phyloP scores from a whole-genome alignment of 2,113 vertebrate species.

The Leucopsar rothschildi region DNA sequence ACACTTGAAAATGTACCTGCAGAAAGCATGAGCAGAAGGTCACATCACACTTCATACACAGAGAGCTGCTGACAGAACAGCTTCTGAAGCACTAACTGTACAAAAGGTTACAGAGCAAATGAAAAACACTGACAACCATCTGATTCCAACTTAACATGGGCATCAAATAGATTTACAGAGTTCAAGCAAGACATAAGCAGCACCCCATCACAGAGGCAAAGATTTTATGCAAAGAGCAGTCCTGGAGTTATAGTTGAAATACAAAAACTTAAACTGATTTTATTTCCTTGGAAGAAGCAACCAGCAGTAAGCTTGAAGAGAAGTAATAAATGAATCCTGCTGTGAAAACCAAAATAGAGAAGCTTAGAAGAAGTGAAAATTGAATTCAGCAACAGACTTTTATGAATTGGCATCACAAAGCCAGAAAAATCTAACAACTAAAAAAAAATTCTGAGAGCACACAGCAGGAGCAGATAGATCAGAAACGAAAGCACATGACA shows the following conservation, averaged over 20 bases:
- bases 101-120: neutral
- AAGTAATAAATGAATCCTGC: neutral
- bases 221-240: neutral
- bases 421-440: neutral
- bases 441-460: neutral
- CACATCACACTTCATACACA: neutral
- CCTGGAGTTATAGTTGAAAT: neutral
- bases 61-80: neutral
- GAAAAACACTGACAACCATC: neutral
- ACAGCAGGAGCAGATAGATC: neutral
- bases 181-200: neutral
- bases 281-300: neutral
- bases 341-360: neutral
- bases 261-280: neutral
- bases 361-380: conserved; percentile 3
- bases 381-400: neutral
- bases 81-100: neutral
- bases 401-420: neutral
- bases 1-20: neutral
- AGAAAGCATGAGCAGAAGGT: neutral
- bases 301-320: neutral
- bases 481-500: neutral
- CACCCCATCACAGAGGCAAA: neutral
- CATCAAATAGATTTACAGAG: neutral
- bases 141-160: neutral